Base-by-base conservation (phyloP, 1,140 invertebrate species). In the Monomorium pharaonis region DNA sequence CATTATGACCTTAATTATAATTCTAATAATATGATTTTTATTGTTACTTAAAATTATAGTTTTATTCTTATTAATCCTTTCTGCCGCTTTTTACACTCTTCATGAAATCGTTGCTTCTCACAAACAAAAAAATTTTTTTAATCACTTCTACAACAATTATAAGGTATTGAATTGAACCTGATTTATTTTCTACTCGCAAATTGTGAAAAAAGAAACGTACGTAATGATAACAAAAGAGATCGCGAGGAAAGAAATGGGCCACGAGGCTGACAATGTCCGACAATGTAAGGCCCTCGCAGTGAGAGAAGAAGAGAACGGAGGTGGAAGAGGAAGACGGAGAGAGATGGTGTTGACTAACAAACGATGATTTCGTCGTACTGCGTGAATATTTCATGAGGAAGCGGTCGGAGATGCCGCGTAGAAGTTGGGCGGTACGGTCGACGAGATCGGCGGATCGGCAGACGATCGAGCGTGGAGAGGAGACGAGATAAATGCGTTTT, bases 331-430 rank as follows among this genome's bases (percentile, higher is more conserved):
- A 75, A 49, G 85, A 85, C 47, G 37, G 54, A 62, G 81, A 62
- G 81, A 44, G 84, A 92, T 58, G 18, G 90, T 86, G 88, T 92
- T 90, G 91, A 92, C 90, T 92, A 89, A 92, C 89, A 92, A 91
- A 93, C 92, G 92, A 93, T 92, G 91, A 93, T 93, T 90, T 91
- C 87, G 91, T 91, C 81, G 89, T 86, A 85, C 77, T 47, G 77
- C 89, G 90, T 93, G 92, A 94, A 94, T 94, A 93, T 94, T 94
- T 93, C 93, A 94, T 93, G 92, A 93, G 89, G 62, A 89, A 75
- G 70, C 81, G 69, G 47, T 81, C 54, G 70, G n/a, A 72, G 67
- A 72, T 21, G 72, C 60, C 44, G 27, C 60, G 74, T 21, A 37
- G 54, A 67, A 44, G 54, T 65, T 56, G 56, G 80, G 30, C 60